Conservation (phyloP, 92 coral and sea anemone genomes). For the Galaxea fascicularis region DNA sequence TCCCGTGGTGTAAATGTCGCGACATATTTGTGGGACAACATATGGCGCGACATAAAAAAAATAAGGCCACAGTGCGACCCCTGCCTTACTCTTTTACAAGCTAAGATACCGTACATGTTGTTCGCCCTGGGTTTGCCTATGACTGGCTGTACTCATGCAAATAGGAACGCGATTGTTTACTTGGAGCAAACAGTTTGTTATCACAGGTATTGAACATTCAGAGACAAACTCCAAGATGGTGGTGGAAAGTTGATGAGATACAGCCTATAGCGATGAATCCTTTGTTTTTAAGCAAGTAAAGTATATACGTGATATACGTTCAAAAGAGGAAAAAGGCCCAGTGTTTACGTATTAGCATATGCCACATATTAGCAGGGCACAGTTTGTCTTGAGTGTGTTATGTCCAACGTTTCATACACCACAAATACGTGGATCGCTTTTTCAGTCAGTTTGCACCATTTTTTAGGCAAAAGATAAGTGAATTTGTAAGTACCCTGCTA, state of each 20-base stretch:
- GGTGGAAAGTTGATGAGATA: slow-evolving; percentile 30
- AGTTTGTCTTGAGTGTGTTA: not conserved
- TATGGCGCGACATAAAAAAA: too few species aligned
- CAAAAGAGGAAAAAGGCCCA: slow-evolving; percentile 9
- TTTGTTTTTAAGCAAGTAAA: slow-evolving; percentile 14
- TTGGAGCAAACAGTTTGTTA: slow-evolving; percentile 40
- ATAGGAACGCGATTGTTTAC: slow-evolving; percentile 34
- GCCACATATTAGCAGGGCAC: not conserved
- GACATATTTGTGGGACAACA: too few species aligned
- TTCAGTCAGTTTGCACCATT: slow-evolving; percentile 4
- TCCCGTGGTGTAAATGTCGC: too few species aligned
- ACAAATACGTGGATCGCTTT: not conserved
- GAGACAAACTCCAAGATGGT: slow-evolving; percentile 37
- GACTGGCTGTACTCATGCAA: slow-evolving; percentile 41
- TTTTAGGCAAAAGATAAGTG: not conserved
- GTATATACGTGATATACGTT: not conserved
- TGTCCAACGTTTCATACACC: not conserved
- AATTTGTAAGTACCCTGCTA: slow-evolving; percentile 16
- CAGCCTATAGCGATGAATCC: not conserved
- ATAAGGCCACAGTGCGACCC: too few species aligned
- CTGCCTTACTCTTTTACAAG: too few species aligned
- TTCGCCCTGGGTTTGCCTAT: not conserved
- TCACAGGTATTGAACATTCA: slow-evolving; percentile 15
- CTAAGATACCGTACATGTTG: too few species aligned
- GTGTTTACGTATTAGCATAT: too few species aligned